Evolutionary conservation across 2,888 invertebrate genomes (phyloP).

Genomic region (Eupithecia subfuscata): DNA sequence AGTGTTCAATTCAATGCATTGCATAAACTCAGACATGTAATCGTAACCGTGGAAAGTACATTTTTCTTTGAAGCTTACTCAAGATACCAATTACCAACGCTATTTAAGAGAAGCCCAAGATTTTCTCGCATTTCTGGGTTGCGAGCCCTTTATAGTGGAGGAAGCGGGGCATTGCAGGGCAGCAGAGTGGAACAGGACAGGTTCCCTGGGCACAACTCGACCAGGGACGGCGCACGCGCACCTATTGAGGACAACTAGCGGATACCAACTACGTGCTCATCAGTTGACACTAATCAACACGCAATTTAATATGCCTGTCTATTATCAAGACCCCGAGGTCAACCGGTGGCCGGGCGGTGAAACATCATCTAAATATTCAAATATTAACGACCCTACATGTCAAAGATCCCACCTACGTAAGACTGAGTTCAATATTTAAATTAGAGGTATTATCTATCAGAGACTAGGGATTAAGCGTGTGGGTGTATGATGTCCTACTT

Average conservation of each 20-base stretch:
- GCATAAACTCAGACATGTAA: conserved; percentile 4
- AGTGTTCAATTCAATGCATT: conserved; percentile 17
- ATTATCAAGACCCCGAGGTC: conserved; percentile 47
- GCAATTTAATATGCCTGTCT: conserved; percentile 47
- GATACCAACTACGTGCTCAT: conserved; percentile 59
- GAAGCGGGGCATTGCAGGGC: conserved; percentile 71
- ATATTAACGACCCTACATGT: conserved; percentile 10
- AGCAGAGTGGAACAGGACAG: conserved; percentile 76
- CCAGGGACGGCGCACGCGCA: conserved; percentile 69
- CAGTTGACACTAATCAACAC: conserved; percentile 53
- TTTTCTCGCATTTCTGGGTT: conserved; percentile 14
- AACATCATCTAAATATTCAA: conserved; percentile 37
- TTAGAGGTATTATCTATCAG: conserved; percentile 4
- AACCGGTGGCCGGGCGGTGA: conserved; percentile 30
- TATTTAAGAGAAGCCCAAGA: conserved; percentile 11
- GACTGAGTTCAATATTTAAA: conserved; percentile 7
- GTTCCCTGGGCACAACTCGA: conserved; percentile 63
- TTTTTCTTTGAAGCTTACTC: conserved; percentile 6
- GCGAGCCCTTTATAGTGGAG: conserved; percentile 24
- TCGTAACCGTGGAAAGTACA: neutral
- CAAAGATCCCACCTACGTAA: conserved; percentile 4
- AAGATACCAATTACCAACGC: neutral
- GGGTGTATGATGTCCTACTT: conserved; percentile 31
- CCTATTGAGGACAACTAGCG: conserved; percentile 72
- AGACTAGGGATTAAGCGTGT: conserved; percentile 18